Base-by-base conservation (phyloP, 2,797 vertebrate species). In the Chromobotia macracanthus region DNA sequence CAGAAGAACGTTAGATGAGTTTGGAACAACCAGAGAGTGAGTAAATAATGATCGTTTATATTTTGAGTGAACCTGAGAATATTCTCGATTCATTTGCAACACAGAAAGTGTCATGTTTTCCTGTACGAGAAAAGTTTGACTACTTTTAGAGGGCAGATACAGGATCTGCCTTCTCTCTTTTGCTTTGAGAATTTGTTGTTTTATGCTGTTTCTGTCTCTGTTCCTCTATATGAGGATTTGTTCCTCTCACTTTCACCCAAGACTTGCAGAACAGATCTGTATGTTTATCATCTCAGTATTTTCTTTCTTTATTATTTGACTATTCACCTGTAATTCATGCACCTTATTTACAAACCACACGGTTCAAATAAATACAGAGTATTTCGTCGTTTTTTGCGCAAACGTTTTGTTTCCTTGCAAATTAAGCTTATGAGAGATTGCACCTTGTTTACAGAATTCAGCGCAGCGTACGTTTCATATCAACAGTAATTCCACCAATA, bases 141-240 rank as follows among this genome's bases (percentile, higher is more conserved):
- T 56, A 11, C 23, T 18, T 15, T 21, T n/a, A 23, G 2, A 61
- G 25, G 18, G 3, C 38, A 38, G 18, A 4, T 28, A 28, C 28
- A 28, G 28, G 1, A 28, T 2, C 1, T 2, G 28, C 4, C 74
- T 38, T 28, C 31, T 67, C 16, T 46, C 21, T 55, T 56, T 9
- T 53, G 31, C 63, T 68, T 68, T 68, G 61, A 64, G 6, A 44
- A 53, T 48, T 19, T 38, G 44, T 64, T 64, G 13, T 21, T 74
- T 75, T 69, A 51, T 51, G 35, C 18, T 48, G n/a, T 64, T 11
- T 58, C 25, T 13, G 16, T 72, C 53, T 56, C 31, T 31, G 3
- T 44, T 11, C 21, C 28, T 9, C 19, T 61, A 2, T 35, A 28
- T 13, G 44, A 50, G 13, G 3, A 13, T 13, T 21, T 6, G 64